phyloP scores from a whole-genome alignment of 2,797 vertebrate genomes.

The Adrianichthys oophorus region DNA sequence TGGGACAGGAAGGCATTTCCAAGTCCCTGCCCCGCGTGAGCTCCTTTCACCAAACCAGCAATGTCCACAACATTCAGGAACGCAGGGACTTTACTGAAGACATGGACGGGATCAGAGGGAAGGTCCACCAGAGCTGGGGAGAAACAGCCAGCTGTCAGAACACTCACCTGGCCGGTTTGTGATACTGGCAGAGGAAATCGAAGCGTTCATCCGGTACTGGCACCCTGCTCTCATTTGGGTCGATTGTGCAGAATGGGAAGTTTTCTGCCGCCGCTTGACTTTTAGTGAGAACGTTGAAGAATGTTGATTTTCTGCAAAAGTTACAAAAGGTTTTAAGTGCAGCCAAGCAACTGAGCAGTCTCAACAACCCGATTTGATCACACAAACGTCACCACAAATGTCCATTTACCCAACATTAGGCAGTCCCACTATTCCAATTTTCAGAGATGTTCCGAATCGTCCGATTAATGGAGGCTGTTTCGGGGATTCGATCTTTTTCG shows the following conservation, averaged over 20 bases:
- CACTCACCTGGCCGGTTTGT: conserved; percentile 92
- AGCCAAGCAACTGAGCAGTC: background rate
- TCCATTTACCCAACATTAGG: conserved; percentile 94
- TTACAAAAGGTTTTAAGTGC: background rate
- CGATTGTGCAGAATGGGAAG: conserved; percentile 98
- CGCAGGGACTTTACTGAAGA: conserved; percentile 93
- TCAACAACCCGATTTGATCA: background rate
- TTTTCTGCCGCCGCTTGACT: conserved; percentile 96
- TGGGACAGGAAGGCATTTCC: conserved; percentile 97
- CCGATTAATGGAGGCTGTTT: conserved; percentile 90
- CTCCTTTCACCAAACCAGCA: conserved; percentile 97
- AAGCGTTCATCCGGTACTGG: conserved; percentile 95
- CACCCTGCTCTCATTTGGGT: conserved; percentile 96
- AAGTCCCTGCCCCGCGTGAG: conserved; percentile 92
- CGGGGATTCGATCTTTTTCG: conserved; percentile 91
- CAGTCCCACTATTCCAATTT: conserved; percentile 97
- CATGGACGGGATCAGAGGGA: background rate
- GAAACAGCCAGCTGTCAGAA: background rate
- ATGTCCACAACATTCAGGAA: conserved; percentile 98
- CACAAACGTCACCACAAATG: background rate
- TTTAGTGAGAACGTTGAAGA: conserved; percentile 98
- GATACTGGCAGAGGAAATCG: conserved; percentile 93
- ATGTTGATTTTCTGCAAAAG: conserved; percentile 90
- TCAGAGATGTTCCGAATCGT: conserved; percentile 94
- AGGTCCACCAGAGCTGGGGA: background rate